Conservation (phyloP, 2,797 vertebrate species). For the Helostoma temminkii region DNA sequence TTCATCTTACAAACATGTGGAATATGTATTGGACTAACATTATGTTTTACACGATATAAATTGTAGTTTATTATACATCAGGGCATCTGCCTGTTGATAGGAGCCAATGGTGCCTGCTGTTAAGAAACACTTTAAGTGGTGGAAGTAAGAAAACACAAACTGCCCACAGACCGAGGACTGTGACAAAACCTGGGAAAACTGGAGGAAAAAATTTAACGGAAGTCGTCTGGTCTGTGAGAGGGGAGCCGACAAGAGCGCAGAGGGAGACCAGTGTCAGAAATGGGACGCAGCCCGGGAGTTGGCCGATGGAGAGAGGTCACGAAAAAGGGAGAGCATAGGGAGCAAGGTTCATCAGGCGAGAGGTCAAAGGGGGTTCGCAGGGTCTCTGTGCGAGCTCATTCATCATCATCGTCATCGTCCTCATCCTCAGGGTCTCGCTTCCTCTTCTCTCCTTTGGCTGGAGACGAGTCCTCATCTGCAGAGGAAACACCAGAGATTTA, state of each 20-base stretch:
- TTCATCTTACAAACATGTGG: neutral
- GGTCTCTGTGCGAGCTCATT: slow-evolving; percentile 66
- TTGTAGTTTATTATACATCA: neutral
- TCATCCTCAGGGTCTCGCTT: slow-evolving; percentile 89
- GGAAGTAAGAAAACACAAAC: neutral
- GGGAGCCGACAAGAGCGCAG: neutral
- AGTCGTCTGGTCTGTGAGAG: neutral
- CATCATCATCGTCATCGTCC: slow-evolving; percentile 83
- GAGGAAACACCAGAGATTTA: neutral
- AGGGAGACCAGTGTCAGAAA: slow-evolving; percentile 12
- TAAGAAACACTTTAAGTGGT: neutral
- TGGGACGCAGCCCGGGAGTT: slow-evolving; percentile 29
- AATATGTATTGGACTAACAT: neutral
- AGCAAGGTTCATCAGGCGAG: neutral
- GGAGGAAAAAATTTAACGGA: neutral
- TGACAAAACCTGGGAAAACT: neutral
- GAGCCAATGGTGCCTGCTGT: neutral
- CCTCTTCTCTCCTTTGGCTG: slow-evolving; percentile 91
- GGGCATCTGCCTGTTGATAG: neutral
- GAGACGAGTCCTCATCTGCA: slow-evolving; percentile 87
- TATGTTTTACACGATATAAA: neutral
- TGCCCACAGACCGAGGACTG: neutral
- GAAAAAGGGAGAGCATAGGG: neutral
- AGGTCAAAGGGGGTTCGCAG: slow-evolving; percentile 38
- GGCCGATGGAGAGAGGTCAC: neutral